phyloP scores from a whole-genome alignment of 2,797 vertebrate species.

The Pampus argenteus region DNA sequence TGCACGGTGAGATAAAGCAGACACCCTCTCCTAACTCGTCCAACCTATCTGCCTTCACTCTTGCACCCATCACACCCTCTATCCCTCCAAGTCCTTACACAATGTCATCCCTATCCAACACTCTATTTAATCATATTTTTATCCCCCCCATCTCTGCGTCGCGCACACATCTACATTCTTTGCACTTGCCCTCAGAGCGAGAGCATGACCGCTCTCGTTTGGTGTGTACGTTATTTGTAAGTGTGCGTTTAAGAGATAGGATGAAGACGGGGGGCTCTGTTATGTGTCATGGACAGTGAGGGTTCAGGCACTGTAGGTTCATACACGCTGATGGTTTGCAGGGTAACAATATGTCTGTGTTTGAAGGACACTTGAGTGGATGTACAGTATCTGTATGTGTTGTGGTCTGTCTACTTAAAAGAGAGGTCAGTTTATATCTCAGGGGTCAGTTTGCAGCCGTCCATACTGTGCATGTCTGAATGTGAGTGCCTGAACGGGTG shows the following conservation, averaged over 20 bases:
- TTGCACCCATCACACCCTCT: constrained; percentile 37
- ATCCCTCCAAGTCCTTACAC: constrained; percentile 43
- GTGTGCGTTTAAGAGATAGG: constrained; percentile 43
- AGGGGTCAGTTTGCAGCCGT: constrained; percentile 2
- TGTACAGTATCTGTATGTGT: constrained; percentile 11
- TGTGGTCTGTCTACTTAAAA: background rate
- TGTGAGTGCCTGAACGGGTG: too few relatives aligned
- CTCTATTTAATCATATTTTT: constrained; percentile 59
- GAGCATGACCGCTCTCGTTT: background rate
- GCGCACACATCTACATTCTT: constrained; percentile 12
- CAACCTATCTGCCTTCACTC: constrained; percentile 45
- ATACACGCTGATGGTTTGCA: constrained; percentile 31
- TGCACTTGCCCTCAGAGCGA: background rate
- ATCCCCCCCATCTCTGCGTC: constrained; percentile 30
- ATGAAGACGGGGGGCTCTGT: constrained; percentile 42
- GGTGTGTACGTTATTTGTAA: constrained; percentile 19
- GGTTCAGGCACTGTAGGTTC: constrained; percentile 4
- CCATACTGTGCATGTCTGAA: background rate
- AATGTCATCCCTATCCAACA: constrained; percentile 52
- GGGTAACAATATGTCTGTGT: constrained; percentile 27
- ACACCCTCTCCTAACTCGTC: constrained; percentile 56
- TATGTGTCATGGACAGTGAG: constrained; percentile 45
- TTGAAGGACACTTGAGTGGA: constrained; percentile 14
- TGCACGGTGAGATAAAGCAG: constrained; percentile 71
- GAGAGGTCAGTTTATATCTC: constrained; percentile 15